phyloP scores from a whole-genome alignment of 2,888 invertebrate genomes.

The Melolontha melolontha region DNA sequence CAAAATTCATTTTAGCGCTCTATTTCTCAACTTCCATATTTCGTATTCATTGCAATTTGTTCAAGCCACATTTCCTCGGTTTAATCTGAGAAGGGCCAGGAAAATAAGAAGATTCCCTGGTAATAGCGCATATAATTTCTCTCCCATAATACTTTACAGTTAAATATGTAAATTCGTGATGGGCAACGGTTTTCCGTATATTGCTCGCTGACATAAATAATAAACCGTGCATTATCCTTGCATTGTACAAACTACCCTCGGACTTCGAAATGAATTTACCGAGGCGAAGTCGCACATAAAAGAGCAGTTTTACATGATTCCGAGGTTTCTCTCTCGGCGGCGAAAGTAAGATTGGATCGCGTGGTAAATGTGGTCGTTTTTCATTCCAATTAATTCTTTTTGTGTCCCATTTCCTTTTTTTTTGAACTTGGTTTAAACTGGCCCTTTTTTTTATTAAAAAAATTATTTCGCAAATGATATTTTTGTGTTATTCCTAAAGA shows the following conservation, averaged over 20 bases:
- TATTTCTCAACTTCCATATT: too few relatives aligned
- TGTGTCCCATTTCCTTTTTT: neutral
- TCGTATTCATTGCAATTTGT: constrained; percentile 1
- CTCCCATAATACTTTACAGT: constrained; percentile 22
- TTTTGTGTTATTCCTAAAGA: too few relatives aligned
- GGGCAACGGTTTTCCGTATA: constrained; percentile 5
- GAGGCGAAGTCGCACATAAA: constrained; percentile 8
- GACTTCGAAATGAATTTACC: constrained; percentile 14
- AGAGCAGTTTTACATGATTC: constrained; percentile 9
- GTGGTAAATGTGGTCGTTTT: neutral
- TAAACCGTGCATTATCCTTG: constrained; percentile 18
- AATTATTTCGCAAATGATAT: too few relatives aligned
- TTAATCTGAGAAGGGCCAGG: constrained; percentile 7
- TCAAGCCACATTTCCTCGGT: constrained; percentile 6
- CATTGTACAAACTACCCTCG: constrained; percentile 4
- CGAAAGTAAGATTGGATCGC: constrained; percentile 5
- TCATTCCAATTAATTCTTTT: constrained; percentile 9
- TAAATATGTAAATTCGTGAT: constrained; percentile 29
- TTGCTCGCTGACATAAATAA: constrained; percentile 25
- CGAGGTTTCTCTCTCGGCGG: constrained; percentile 3
- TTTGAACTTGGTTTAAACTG: too few relatives aligned
- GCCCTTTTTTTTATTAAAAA: too few relatives aligned
- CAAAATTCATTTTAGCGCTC: too few relatives aligned
- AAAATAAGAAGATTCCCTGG: constrained; percentile 19
- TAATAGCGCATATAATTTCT: constrained; percentile 31